Conservation (phyloP, 2,797 vertebrate species). For the Argyrosomus regius region DNA sequence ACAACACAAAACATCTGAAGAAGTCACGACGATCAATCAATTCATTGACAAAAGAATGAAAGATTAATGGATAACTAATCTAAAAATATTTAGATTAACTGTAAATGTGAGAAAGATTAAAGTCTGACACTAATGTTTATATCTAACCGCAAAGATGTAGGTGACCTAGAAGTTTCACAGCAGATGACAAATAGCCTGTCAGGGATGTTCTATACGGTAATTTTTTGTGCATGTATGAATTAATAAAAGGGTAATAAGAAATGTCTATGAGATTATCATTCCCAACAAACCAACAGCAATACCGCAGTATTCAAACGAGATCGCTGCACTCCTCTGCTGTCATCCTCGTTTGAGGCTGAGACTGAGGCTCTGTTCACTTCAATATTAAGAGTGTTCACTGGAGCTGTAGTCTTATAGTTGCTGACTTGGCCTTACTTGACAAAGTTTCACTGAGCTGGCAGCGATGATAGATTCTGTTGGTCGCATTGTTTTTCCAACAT, state of each 20-base stretch:
- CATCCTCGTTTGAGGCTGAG: conserved; percentile 25
- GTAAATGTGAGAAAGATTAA: background rate
- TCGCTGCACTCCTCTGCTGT: conserved; percentile 33
- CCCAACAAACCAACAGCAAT: conserved; percentile 28
- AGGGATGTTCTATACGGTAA: background rate
- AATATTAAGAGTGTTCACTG: conserved; percentile 16
- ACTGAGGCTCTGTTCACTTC: conserved; percentile 39
- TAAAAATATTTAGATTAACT: background rate
- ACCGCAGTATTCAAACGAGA: conserved; percentile 32
- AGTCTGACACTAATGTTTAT: background rate
- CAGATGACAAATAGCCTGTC: background rate
- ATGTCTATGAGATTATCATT: conserved; percentile 31
- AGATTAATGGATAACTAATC: background rate
- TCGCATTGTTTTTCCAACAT: conserved; percentile 77
- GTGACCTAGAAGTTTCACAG: background rate
- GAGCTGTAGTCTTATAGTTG: conserved; percentile 46
- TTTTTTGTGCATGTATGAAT: background rate
- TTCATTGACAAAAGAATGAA: background rate
- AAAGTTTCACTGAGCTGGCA: conserved; percentile 70
- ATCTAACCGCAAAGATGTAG: background rate
- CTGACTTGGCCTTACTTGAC: conserved; percentile 67
- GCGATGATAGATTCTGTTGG: conserved; percentile 72
- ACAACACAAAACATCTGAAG: conserved; percentile 5
- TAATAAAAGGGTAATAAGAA: conserved; percentile 18
- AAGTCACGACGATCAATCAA: background rate